Evolutionary conservation across 1,140 invertebrate species (phyloP).

Genomic region (Eufriesea mexicana): DNA sequence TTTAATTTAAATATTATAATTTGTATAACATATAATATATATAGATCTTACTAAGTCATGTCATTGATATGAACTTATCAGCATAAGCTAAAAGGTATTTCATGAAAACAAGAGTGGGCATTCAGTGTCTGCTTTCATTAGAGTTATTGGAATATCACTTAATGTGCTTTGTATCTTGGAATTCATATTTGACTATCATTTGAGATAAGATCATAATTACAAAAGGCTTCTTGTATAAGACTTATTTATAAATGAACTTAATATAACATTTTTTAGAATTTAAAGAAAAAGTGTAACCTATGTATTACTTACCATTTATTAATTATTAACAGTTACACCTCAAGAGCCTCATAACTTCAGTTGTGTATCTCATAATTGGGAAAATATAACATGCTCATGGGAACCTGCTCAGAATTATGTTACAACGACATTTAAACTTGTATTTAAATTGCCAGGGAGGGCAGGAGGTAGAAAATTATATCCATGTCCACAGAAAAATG

Average conservation of each 20-base stretch:
- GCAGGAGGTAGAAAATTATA: constrained; percentile 71
- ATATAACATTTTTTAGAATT: constrained; percentile 14
- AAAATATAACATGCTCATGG: constrained; percentile 87
- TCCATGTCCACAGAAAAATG: constrained; percentile 73
- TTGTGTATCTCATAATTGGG: constrained; percentile 87
- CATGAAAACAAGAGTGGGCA: constrained; percentile 38
- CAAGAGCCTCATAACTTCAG: constrained; percentile 84
- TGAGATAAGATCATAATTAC: constrained; percentile 24
- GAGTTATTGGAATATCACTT: constrained; percentile 35
- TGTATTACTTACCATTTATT: constrained; percentile 11
- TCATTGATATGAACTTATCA: constrained; percentile 57
- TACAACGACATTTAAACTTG: constrained; percentile 83
- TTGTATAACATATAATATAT: neutral
- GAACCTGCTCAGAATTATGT: constrained; percentile 82
- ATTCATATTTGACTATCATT: constrained; percentile 42
- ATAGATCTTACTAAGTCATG: constrained; percentile 30
- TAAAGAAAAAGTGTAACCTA: neutral
- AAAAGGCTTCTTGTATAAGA: constrained; percentile 23
- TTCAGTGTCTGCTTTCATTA: constrained; percentile 55
- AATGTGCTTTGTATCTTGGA: constrained; percentile 51
- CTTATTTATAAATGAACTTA: neutral
- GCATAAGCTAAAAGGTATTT: constrained; percentile 44
- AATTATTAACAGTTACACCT: constrained; percentile 77
- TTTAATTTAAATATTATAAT: neutral
- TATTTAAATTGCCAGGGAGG: constrained; percentile 80